Base-by-base conservation (phyloP, 2,888 invertebrate species). In the Standfussiana lucernea region DNA sequence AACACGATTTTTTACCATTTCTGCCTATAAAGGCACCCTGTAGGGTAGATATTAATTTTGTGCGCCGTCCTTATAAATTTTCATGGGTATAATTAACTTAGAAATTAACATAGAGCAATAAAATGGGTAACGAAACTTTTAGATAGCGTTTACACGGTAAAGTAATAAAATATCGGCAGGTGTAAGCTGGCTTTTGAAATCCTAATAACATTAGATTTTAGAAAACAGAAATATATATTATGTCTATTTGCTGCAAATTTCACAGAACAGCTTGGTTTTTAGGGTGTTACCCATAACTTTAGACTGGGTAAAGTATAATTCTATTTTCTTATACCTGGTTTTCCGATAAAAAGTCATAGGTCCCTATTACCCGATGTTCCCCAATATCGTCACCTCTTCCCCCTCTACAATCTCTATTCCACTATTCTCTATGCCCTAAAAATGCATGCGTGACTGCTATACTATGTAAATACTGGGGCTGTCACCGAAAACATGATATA, bases 61-160 rank as follows among this genome's bases (percentile, higher is more conserved):
- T 93, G 92, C 93, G 91, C 91, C 91, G 87, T 91, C 92, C 95
- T 95, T 95, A 96, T 96, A 96, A 92, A 96, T 96, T 96, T 96
- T 96, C 96, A 95, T 96, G 94, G 95, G 93, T 94, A 95, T 96
- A 96, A 96, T 96, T 96, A 96, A 93, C 93, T 96, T 95, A 95
- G 95, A 95, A 96, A 96, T 96, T 96, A 96, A 96, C 96, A 96
- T 96, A 96, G 94, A 92, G 94, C 93, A 92, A 96, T 96, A 96
- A 96, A 96, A 93, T 93, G 92, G 90, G 93, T 94, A 96, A 96
- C 96, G 94, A 95, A 96, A 96, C 95, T 96, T 95, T 96, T 96
- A 95, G 95, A 95, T 93, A 94, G 91, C 94, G 92, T 94, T 94
- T 94, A 95, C 94, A 94, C 93, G 93, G 92, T 91, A 40, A 90